Percentiles rank a stretch among this genome's conserved stretches.
Evolutionary conservation across 2,888 invertebrate species (phyloP).

Genomic region (Drosophila recens): DNA sequence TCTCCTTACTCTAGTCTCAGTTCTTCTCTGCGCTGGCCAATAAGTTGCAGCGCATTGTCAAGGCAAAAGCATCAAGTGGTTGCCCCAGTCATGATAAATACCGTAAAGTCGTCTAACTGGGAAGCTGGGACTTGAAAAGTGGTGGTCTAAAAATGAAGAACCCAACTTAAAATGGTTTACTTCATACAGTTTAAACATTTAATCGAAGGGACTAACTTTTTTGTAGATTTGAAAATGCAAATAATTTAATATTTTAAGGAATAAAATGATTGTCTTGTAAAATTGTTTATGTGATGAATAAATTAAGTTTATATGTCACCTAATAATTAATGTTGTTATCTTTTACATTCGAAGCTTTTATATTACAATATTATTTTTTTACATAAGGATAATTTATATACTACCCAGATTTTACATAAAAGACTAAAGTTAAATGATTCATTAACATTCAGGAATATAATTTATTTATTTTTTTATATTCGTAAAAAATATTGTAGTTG

Average conservation of each 20-base stretch:
- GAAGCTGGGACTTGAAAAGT: neutral
- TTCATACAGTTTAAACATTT: neutral
- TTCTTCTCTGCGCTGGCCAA: conserved; percentile 8
- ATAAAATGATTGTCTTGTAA: neutral
- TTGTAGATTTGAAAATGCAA: no score
- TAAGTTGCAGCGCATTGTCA: conserved; percentile 49
- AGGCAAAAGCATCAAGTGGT: conserved; percentile 73
- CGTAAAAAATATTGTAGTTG: no score
- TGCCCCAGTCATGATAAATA: conserved; percentile 34
- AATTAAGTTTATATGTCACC: no score
- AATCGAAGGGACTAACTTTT: neutral
- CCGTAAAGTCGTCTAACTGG: conserved; percentile 22
- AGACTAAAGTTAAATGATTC: no score
- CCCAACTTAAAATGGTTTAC: neutral
- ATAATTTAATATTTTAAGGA: no score
- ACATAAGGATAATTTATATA: no score
- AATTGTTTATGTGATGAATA: no score
- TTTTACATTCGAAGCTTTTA: no score
- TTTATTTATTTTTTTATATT: neutral
- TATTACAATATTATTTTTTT: no score
- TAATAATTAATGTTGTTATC: no score
- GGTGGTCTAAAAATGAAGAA: neutral
- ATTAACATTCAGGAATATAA: no score
- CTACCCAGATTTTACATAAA: no score
- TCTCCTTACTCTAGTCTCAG: neutral